These are phyloP conservation scores for Nephrotoma guestfalica DNA, from an alignment of 2,888 invertebrate species.

Conservation along the genomic window DNA sequence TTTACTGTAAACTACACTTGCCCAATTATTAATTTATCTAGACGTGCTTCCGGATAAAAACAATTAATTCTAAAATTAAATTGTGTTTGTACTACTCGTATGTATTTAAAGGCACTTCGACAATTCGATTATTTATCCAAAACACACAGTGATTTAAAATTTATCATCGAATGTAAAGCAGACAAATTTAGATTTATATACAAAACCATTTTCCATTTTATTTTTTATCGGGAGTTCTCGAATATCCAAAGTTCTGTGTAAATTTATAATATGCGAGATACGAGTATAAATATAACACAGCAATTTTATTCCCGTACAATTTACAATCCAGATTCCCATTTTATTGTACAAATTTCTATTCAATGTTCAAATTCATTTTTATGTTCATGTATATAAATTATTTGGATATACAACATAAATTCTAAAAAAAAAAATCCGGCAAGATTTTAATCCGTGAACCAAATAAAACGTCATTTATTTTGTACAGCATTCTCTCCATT, in stretches of 20 bases:
- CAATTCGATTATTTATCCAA: background rate
- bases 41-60: background rate
- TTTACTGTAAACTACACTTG: no score
- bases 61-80: background rate
- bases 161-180: background rate
- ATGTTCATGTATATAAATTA: background rate
- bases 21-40: no score
- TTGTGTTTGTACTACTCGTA: background rate
- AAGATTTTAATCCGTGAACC: constrained; percentile 3
- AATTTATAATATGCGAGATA: background rate
- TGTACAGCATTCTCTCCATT: background rate
- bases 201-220: background rate
- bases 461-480: constrained; percentile 5
- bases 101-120: background rate
- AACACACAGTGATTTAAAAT: background rate
- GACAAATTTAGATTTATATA: background rate
- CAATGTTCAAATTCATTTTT: background rate
- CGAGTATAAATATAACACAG: background rate
- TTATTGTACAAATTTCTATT: background rate
- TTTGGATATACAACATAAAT: background rate
- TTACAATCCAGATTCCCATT: background rate
- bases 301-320: background rate
- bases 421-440: background rate
- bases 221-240: background rate
- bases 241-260: background rate